Evolutionary conservation across 2,888 invertebrate species (phyloP).

Genomic region (Notodonta ziczac): DNA sequence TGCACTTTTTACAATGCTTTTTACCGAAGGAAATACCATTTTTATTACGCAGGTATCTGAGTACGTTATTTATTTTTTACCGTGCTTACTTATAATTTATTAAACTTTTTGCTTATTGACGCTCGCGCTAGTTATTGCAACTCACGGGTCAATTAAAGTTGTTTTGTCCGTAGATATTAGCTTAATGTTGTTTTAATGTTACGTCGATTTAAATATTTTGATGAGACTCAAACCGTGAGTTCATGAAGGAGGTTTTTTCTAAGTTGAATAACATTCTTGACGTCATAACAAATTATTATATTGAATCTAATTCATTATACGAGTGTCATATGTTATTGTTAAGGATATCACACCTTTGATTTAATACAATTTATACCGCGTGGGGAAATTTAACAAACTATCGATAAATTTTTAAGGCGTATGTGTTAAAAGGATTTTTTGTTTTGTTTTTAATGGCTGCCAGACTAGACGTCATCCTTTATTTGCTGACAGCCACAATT

Average conservation of each 20-base stretch:
- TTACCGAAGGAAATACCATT: neutral
- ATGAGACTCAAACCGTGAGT: neutral
- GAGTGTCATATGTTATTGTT: too few relatives aligned
- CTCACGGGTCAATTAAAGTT: constrained; percentile 10
- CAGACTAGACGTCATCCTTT: neutral
- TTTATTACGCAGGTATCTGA: neutral
- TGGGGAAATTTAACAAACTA: neutral
- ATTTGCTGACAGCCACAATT: neutral
- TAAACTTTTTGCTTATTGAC: constrained; percentile 22
- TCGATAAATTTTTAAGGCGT: neutral
- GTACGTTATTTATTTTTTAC: constrained; percentile 1
- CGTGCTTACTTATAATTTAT: neutral
- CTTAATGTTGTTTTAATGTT: neutral
- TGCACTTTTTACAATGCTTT: neutral
- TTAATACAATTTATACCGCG: neutral
- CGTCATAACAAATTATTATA: neutral
- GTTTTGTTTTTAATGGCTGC: neutral
- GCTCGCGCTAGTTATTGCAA: constrained; percentile 9
- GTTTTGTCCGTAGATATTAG: constrained; percentile 4
- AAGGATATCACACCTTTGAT: neutral
- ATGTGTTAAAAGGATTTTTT: neutral
- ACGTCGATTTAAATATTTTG: neutral
- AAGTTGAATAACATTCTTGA: neutral
- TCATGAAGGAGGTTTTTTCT: neutral
- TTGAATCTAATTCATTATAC: neutral